These are phyloP conservation scores for Lipophrys pholis DNA, from an alignment of 2,113 vertebrate species.

Conservation along the genomic window DNA sequence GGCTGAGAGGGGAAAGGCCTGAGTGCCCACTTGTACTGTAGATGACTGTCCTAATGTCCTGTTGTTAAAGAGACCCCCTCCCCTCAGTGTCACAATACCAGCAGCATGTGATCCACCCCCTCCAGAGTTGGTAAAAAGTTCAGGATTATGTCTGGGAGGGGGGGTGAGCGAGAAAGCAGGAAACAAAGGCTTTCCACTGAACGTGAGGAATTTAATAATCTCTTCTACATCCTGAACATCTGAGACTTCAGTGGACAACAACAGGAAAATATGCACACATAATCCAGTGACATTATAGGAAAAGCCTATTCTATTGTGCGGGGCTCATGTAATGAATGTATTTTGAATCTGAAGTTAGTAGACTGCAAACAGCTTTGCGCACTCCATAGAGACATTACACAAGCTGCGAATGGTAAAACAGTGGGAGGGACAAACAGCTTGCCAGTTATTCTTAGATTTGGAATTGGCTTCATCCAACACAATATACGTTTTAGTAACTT, in stretches of 20 bases:
- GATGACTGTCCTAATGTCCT: slow-evolving; percentile 59
- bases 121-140: slow-evolving; percentile 54
- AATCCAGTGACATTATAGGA: too few species aligned
- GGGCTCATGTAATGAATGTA: too few species aligned
- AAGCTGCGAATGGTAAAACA: too few species aligned
- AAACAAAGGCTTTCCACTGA: slow-evolving; percentile 63
- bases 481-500: too few species aligned
- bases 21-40: slow-evolving; percentile 60
- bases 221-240: slow-evolving; percentile 51
- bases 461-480: too few species aligned
- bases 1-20: slow-evolving; percentile 29
- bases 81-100: slow-evolving; percentile 53
- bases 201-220: slow-evolving; percentile 74
- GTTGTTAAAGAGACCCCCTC: slow-evolving; percentile 43
- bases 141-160: slow-evolving; percentile 68
- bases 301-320: too few species aligned
- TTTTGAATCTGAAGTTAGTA: too few species aligned
- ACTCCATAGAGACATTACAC: too few species aligned
- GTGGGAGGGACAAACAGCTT: too few species aligned
- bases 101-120: slow-evolving; percentile 64
- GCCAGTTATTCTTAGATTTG: too few species aligned
- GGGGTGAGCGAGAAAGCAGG: slow-evolving; percentile 58
- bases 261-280: background rate
- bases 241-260: slow-evolving; percentile 20
- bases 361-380: too few species aligned